Conservation (phyloP, 2,888 invertebrate genomes). For the Rhamnusium bicolor region DNA sequence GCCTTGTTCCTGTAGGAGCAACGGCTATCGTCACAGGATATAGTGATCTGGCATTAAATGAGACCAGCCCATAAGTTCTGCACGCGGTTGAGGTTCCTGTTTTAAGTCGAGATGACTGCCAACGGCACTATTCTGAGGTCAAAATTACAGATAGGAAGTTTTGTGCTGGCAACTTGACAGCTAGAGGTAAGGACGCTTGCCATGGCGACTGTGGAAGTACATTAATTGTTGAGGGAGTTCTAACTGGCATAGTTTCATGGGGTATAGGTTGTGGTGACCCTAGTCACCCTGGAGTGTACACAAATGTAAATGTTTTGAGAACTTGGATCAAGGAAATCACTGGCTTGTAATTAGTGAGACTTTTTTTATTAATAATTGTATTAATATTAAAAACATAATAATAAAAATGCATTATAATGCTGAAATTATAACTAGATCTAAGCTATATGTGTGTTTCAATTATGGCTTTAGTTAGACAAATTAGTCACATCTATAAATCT, state of each 20-base stretch:
- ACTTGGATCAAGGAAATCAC: not conserved
- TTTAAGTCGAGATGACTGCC: constrained; percentile 21
- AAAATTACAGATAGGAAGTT: constrained; percentile 71
- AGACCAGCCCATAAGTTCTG: constrained; percentile 18
- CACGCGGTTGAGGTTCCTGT: constrained; percentile 40
- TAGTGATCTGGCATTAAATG: constrained; percentile 31
- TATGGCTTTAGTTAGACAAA: too few species aligned
- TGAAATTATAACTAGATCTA: too few species aligned
- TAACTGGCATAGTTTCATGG: not conserved
- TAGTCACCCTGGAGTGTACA: constrained; percentile 36
- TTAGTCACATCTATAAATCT: too few species aligned
- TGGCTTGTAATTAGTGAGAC: not conserved
- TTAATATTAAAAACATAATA: too few species aligned
- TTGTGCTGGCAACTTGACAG: constrained; percentile 73
- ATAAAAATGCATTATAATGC: too few species aligned
- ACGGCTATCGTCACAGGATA: constrained; percentile 37
- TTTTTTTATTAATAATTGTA: too few species aligned
- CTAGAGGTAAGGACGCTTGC: constrained; percentile 74
- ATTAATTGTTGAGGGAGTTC: constrained; percentile 18
- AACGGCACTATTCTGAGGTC: not conserved
- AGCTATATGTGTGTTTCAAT: too few species aligned
- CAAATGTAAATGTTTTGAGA: too few species aligned
- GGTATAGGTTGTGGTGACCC: constrained; percentile 41
- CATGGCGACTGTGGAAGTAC: constrained; percentile 60
- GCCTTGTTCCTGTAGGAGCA: constrained; percentile 4